Evolutionary conservation across 64 coral and sea anemone genomes (phyloP).

Genomic region (Montipora sp.): DNA sequence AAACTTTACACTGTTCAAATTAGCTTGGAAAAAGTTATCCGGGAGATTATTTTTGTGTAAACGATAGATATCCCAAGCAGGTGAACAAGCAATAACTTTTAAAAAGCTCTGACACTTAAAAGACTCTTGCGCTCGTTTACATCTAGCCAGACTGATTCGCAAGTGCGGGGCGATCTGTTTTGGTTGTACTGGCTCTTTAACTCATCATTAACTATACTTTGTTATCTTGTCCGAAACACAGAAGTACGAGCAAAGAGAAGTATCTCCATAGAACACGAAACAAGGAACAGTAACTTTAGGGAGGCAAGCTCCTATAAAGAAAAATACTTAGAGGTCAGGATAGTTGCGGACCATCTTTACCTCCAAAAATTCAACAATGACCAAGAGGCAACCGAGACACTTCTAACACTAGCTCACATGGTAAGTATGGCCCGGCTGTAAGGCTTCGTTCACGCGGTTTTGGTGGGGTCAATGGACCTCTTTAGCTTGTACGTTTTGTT

Average conservation of each 20-base stretch:
- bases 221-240: neutral
- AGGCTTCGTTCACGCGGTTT: no score
- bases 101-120: no score
- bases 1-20: no score
- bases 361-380: slow-evolving; percentile 7
- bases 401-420: slow-evolving; percentile 24
- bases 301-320: neutral
- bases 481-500: no score
- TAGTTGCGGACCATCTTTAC: slow-evolving; percentile 25
- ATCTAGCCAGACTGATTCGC: no score
- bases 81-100: no score
- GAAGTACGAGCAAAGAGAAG: neutral
- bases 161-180: neutral
- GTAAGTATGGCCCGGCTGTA: neutral
- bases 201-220: neutral
- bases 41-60: no score
- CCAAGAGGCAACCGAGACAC: slow-evolving; percentile 10
- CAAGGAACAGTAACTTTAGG: neutral
- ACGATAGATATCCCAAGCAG: no score
- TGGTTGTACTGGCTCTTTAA: neutral
- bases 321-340: slow-evolving; percentile 3
- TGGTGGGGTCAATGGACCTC: no score
- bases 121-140: no score
- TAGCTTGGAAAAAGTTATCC: no score
- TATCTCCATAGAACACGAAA: neutral